Evolutionary conservation across 2,797 vertebrate species (phyloP).

Genomic region (Cichlasoma orientale): DNA sequence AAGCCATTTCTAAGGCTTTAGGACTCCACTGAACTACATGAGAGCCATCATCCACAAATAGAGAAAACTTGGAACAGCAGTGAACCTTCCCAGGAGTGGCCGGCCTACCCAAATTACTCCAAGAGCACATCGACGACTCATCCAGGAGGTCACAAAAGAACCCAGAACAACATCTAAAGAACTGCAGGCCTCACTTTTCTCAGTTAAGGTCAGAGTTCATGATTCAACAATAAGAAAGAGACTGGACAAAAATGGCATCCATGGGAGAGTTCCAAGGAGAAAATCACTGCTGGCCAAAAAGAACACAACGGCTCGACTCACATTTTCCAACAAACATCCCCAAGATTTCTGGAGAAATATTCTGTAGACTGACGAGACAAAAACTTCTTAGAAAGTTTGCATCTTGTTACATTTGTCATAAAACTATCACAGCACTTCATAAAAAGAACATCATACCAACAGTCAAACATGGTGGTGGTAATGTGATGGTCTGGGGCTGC

Average conservation of each 20-base stretch:
- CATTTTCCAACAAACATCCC: too few species aligned
- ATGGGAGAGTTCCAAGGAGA: not conserved
- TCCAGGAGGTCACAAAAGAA: not conserved
- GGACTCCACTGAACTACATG: not conserved
- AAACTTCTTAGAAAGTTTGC: not conserved
- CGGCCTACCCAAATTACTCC: not conserved
- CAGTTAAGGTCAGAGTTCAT: not conserved
- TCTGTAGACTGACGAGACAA: not conserved
- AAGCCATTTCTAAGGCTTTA: not conserved
- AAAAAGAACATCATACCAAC: not conserved
- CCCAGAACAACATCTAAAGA: not conserved
- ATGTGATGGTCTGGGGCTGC: not conserved
- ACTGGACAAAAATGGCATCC: not conserved
- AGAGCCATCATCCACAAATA: not conserved
- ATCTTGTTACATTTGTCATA: not conserved
- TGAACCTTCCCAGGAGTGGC: not conserved
- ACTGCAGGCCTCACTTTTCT: not conserved
- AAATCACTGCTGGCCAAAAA: not conserved
- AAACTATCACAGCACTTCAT: not conserved
- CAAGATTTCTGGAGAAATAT: not conserved
- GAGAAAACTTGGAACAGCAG: not conserved
- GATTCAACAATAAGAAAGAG: not conserved
- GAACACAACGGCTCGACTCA: not conserved
- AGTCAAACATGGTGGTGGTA: not conserved
- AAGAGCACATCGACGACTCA: not conserved